These are phyloP conservation scores for Venustaconcha ellipsiformis DNA, from an alignment of 1,140 invertebrate species.

Conservation along the genomic window DNA sequence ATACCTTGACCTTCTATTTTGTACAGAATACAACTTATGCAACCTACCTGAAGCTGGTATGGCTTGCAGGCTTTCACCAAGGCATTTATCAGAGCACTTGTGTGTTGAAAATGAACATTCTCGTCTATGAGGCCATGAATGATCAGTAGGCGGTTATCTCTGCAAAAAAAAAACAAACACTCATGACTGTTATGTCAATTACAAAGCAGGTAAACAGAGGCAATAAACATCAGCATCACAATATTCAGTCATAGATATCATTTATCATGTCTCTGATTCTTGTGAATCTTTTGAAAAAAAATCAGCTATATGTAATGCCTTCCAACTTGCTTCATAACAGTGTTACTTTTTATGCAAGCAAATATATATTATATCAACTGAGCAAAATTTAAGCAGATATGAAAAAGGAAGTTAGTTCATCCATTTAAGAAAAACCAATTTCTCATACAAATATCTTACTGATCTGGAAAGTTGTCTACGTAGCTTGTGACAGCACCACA, in stretches of 20 bases:
- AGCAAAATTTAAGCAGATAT: too few relatives aligned
- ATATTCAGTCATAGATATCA: neutral
- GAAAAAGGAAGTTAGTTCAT: too few relatives aligned
- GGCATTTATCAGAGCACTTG: conserved; percentile 89
- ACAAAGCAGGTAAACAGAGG: neutral
- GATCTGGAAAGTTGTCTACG: conserved; percentile 61
- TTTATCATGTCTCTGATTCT: neutral
- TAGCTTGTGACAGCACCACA: conserved; percentile 68
- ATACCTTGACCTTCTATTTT: too few relatives aligned
- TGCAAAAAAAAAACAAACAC: conserved; percentile 61
- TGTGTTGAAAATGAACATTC: conserved; percentile 99
- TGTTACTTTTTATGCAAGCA: neutral
- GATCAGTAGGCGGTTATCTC: conserved; percentile 93
- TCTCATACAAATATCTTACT: conserved; percentile 44
- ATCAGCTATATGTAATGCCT: too few relatives aligned
- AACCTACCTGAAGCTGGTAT: conserved; percentile 85
- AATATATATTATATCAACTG: too few relatives aligned
- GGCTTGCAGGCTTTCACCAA: conserved; percentile 92
- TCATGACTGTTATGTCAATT: neutral
- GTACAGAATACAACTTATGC: neutral
- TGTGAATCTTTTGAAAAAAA: neutral
- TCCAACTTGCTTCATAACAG: neutral
- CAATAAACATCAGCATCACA: neutral
- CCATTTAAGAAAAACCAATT: too few relatives aligned
- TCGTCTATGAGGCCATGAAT: conserved; percentile 99